Evolutionary conservation across 2,113 vertebrate species (phyloP).

Genomic region (Prochilodus magdalenae): DNA sequence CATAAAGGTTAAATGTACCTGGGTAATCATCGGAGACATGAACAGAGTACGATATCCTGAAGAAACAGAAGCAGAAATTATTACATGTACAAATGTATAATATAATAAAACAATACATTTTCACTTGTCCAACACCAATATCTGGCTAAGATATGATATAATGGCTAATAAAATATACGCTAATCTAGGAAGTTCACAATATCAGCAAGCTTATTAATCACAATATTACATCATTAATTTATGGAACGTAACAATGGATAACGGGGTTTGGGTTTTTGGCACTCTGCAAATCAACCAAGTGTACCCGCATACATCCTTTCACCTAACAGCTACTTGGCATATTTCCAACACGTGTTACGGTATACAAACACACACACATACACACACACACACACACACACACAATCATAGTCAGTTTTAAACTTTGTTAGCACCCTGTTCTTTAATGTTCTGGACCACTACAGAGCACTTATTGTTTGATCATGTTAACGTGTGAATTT

Average conservation of each 20-base stretch:
- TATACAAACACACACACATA: too few relatives aligned
- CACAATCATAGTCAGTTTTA: too few relatives aligned
- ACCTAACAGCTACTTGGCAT: constrained; percentile 28
- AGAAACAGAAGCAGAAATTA: constrained; percentile 53
- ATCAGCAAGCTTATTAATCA: too few relatives aligned
- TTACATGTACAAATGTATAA: constrained; percentile 2
- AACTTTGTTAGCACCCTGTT: too few relatives aligned
- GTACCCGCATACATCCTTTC: constrained; percentile 19
- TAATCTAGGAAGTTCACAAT: neutral
- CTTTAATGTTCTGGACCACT: too few relatives aligned
- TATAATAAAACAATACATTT: neutral
- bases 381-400: too few relatives aligned
- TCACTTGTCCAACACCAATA: neutral
- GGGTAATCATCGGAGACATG: constrained; percentile 92
- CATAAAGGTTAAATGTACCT: constrained; percentile 73
- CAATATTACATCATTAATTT: too few relatives aligned
- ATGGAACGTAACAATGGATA: neutral
- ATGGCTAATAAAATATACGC: neutral
- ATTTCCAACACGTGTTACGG: constrained; percentile 13
- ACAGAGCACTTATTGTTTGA: constrained; percentile 20
- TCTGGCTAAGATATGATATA: neutral
- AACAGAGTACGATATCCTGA: constrained; percentile 87
- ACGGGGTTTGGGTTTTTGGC: neutral
- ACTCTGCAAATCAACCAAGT: constrained; percentile 7
- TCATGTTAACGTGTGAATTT: constrained; percentile 34